Evolutionary conservation across 2,113 vertebrate species (phyloP).

Genomic region (Neolamprologus cancellatus): DNA sequence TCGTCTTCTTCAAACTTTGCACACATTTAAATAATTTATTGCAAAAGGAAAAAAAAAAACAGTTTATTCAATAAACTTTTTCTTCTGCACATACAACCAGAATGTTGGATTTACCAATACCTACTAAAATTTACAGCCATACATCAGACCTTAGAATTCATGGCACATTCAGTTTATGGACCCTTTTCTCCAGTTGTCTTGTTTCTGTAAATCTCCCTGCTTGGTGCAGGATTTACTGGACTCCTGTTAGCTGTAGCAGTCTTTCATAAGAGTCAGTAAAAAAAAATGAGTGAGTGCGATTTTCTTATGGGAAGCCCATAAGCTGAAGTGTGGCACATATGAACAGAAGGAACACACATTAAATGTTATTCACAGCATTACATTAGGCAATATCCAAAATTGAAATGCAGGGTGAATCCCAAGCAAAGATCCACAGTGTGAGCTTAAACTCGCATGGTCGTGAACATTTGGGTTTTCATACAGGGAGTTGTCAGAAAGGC

Average conservation of each 20-base stretch:
- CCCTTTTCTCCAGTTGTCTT: not conserved
- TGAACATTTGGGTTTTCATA: not conserved
- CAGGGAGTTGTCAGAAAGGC: not conserved
- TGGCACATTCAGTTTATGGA: not conserved
- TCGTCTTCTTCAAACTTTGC: not conserved
- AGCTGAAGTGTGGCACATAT: not conserved
- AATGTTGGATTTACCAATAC: not conserved
- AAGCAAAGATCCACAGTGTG: not conserved
- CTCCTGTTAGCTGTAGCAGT: not conserved
- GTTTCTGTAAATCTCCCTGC: conserved; percentile 19
- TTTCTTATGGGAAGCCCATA: not conserved
- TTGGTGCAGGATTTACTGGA: conserved; percentile 29
- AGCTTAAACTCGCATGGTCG: not conserved
- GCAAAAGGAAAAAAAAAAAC: not conserved
- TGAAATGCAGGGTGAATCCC: not conserved
- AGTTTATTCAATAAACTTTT: not conserved
- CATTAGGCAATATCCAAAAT: not conserved
- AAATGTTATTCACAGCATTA: not conserved
- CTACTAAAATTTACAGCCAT: not conserved
- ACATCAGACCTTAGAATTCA: not conserved
- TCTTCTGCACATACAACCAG: not conserved
- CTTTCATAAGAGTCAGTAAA: conserved; percentile 2
- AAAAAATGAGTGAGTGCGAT: conserved; percentile 10
- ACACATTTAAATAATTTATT: not conserved
- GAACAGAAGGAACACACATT: not conserved